These are phyloP conservation scores for Ceyx erithaca DNA, from an alignment of 2,797 vertebrate species.

Conservation along the genomic window DNA sequence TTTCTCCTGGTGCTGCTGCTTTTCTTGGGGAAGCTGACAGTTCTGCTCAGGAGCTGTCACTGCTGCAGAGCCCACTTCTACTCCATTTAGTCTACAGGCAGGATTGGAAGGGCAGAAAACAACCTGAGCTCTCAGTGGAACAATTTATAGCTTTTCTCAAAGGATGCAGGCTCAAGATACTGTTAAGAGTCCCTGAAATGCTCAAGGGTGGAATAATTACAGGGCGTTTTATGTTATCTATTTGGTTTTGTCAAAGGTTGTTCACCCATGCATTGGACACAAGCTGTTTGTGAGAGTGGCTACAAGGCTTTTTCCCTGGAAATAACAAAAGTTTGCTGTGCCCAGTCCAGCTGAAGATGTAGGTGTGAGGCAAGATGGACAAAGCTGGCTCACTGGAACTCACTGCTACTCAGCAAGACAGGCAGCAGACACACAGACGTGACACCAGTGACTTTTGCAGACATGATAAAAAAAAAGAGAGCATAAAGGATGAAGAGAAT, in stretches of 20 bases:
- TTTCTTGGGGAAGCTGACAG: background rate
- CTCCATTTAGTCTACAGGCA: background rate
- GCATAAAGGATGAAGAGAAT: background rate
- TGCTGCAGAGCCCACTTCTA: background rate
- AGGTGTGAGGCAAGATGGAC: background rate
- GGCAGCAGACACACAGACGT: background rate
- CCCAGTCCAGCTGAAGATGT: background rate
- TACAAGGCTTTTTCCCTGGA: background rate
- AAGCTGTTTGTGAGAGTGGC: background rate
- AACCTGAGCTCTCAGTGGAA: background rate
- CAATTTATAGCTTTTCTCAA: conserved; percentile 4
- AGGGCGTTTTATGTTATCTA: background rate
- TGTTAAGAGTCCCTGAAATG: background rate
- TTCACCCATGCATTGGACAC: background rate
- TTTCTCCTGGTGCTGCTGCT: background rate
- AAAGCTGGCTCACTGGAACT: background rate
- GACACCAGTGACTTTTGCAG: background rate
- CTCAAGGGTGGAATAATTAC: background rate
- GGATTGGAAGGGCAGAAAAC: background rate
- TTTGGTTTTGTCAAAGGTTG: background rate
- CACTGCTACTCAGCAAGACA: background rate
- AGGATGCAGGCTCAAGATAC: background rate
- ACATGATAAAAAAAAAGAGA: background rate
- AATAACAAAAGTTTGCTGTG: background rate
- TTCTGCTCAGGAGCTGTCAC: background rate